Base-by-base conservation (phyloP, 2,797 vertebrate species). In the Anolis apletophallus region DNA sequence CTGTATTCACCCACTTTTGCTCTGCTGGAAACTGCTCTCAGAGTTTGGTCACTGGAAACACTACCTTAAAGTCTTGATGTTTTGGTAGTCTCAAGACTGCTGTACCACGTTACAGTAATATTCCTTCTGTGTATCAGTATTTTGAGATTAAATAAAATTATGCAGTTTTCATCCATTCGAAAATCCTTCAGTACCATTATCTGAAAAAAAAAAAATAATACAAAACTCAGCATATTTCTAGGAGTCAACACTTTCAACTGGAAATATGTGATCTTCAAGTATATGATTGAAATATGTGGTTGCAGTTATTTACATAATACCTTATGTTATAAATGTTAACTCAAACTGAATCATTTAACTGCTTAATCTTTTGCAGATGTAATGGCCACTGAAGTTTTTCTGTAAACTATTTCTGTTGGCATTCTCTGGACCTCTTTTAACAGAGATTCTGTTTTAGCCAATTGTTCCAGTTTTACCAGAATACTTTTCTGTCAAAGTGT, bases 311-410 rank as follows among this genome's bases (percentile, higher is more conserved):
- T 91, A 46, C 85, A 67, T 91, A n/a, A 76, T 78, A 89, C 88
- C 82, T 73, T 92, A 1, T 79, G 87, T 91, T 80, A 81, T 92
- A 94, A 94, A 95, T 5, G 80, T 92, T 94, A 87, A 87, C 90
- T 92, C 85, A 61, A 93, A 91, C 82, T 64, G 88, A 92, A 88
- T 83, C 1, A 0, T 94, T 95, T 91, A 88, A 91, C 75, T 81
- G 85, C 89, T 88, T 96, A 94, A 96, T 94, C 93, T 2, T 13
- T 92, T 92, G 93, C 96, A 95, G 94, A 95, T 94, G 94, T 88
- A 93, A 88, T 71, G 89, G 94, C 86, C 94, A 96, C 87, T 54
- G 91, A 88, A 89, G 90, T 94, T 93, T 94, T 96, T 93, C 69
- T 93, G 87, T 77, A 91, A 94, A 93, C 91, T 92, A 91, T 93